Evolutionary conservation across 2,113 vertebrate species (phyloP).

Genomic region (Narcine bancroftii): DNA sequence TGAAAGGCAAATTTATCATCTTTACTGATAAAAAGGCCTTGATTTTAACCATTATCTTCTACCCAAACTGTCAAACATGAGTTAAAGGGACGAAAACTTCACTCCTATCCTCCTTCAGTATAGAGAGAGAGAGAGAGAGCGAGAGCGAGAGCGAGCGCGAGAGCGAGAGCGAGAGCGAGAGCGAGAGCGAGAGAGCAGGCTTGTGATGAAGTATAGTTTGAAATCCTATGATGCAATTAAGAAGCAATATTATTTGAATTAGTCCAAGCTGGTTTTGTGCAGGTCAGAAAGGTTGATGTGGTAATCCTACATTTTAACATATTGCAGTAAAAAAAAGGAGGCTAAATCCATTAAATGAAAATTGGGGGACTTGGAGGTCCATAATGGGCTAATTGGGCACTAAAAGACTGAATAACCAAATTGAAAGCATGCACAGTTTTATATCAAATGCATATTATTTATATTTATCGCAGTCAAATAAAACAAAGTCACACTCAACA

Average conservation of each 20-base stretch:
- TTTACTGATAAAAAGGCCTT: constrained; percentile 41
- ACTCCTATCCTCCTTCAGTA: not conserved
- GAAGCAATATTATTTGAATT: not conserved
- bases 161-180: no score
- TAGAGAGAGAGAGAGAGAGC: no score
- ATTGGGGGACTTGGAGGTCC: not conserved
- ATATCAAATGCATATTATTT: not conserved
- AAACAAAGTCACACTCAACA: not conserved
- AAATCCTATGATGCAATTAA: not conserved
- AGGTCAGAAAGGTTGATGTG: not conserved
- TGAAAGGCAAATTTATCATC: constrained; percentile 50
- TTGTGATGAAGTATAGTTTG: not conserved
- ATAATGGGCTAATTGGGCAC: not conserved
- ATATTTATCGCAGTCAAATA: not conserved
- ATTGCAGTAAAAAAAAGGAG: not conserved
- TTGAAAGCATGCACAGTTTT: not conserved
- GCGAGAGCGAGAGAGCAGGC: not conserved
- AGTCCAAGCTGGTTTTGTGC: not conserved
- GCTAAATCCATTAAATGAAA: not conserved
- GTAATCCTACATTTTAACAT: not conserved
- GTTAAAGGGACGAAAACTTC: not conserved
- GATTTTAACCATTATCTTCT: not conserved
- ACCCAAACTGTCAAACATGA: not conserved
- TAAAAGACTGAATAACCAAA: no score
- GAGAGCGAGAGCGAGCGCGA: no score